These are phyloP conservation scores for Eurytoma adleriae DNA, from an alignment of 2,888 invertebrate species.

Conservation along the genomic window DNA sequence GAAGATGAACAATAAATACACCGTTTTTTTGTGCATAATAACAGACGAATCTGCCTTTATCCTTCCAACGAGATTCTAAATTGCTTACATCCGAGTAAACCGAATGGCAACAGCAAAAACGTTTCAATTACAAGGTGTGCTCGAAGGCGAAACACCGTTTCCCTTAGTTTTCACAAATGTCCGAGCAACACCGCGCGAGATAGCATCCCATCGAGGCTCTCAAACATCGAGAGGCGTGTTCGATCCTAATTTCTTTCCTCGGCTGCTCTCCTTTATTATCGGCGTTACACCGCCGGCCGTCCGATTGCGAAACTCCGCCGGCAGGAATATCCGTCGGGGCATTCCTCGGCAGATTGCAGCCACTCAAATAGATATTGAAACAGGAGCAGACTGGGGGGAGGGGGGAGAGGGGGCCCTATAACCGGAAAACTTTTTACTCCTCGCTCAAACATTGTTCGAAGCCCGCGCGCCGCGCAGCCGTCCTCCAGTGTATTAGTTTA, in stretches of 20 bases:
- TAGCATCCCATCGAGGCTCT: slow-evolving; percentile 30
- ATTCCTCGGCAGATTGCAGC: slow-evolving; percentile 43
- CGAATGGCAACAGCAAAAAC: no score
- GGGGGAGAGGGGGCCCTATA: not conserved
- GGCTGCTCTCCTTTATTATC: slow-evolving; percentile 66
- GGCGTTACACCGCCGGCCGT: slow-evolving; percentile 66
- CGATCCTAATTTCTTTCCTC: slow-evolving; percentile 43
- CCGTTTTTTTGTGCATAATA: no score
- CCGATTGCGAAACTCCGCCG: slow-evolving; percentile 47
- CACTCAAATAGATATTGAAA: slow-evolving; percentile 46
- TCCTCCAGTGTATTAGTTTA: slow-evolving; percentile 52
- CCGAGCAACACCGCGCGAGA: no score
- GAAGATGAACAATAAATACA: no score
- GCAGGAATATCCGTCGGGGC: slow-evolving; percentile 38
- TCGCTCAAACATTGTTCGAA: slow-evolving; percentile 52
- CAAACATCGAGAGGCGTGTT: slow-evolving; percentile 21
- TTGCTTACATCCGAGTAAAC: no score
- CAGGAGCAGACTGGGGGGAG: no score
- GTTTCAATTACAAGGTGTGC: not conserved
- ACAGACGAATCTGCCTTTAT: no score
- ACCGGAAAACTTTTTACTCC: slow-evolving; percentile 51
- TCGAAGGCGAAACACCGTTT: no score
- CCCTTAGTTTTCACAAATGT: no score
- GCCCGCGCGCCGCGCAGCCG: slow-evolving; percentile 27
- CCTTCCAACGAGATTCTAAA: no score